phyloP scores from a whole-genome alignment of 2,888 invertebrate genomes.

The Limnephilus lunatus region DNA sequence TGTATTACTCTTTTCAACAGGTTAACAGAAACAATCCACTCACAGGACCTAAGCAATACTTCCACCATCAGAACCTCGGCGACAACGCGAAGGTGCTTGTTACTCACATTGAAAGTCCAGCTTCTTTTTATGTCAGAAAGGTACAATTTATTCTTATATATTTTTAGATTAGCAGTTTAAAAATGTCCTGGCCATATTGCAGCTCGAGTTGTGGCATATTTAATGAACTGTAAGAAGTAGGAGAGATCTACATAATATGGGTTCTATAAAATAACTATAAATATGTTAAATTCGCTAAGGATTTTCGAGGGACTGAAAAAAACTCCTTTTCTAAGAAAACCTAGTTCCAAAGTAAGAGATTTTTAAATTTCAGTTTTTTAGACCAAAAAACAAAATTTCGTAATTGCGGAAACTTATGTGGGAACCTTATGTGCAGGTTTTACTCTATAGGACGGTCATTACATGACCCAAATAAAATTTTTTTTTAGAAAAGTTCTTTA shows the following conservation, averaged over 20 bases:
- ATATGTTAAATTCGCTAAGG: not conserved
- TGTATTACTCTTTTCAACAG: slow-evolving; percentile 54
- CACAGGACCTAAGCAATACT: slow-evolving; percentile 66
- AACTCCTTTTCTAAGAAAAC: not conserved
- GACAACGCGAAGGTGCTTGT: slow-evolving; percentile 76
- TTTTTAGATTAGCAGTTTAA: not conserved
- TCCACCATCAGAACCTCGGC: slow-evolving; percentile 69
- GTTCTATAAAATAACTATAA: slow-evolving; percentile 52
- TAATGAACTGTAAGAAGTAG: not conserved
- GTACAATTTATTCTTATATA: slow-evolving; percentile 70
- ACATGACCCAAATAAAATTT: too few relatives aligned
- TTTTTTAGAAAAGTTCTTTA: not conserved
- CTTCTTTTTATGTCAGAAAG: slow-evolving; percentile 82
- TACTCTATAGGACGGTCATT: not conserved
- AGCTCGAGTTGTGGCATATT: not conserved
- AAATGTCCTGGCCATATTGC: too few relatives aligned
- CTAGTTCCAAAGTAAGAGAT: too few relatives aligned
- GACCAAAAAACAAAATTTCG: not conserved
- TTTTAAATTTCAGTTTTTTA: too few relatives aligned
- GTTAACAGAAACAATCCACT: slow-evolving; percentile 69
- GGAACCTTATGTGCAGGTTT: too few relatives aligned
- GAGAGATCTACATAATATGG: not conserved
- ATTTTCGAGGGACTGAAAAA: not conserved
- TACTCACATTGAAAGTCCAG: slow-evolving; percentile 80
- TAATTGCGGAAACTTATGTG: too few relatives aligned